Conservation (phyloP, 2,888 invertebrate species). For the Spilosoma lubricipeda region DNA sequence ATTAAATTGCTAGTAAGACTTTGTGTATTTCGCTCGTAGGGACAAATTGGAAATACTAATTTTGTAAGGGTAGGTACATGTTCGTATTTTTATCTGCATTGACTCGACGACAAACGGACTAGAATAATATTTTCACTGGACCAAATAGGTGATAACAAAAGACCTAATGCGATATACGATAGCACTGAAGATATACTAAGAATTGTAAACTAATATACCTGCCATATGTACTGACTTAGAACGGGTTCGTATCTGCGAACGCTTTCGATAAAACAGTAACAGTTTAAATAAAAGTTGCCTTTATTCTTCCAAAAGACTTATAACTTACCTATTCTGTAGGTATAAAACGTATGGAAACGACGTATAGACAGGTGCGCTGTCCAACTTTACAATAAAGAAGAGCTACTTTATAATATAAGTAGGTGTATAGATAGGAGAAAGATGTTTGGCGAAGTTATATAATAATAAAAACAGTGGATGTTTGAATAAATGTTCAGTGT, state of each 20-base stretch:
- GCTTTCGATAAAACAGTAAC: conserved; percentile 27
- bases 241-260: conserved; percentile 28
- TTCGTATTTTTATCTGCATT: conserved; percentile 42
- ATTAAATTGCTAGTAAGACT: conserved; percentile 42
- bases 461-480: conserved; percentile 21
- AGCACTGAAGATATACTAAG: conserved; percentile 33
- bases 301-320: conserved; percentile 48
- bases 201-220: conserved; percentile 23
- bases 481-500: conserved; percentile 30
- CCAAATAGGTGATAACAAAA: conserved; percentile 47
- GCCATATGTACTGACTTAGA: conserved; percentile 15
- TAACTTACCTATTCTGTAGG: conserved; percentile 40
- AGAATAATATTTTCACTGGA: conserved; percentile 43
- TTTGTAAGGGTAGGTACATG: conserved; percentile 39
- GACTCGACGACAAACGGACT: conserved; percentile 31
- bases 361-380: conserved; percentile 34
- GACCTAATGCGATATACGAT: conserved; percentile 25
- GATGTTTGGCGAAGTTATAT: conserved; percentile 29
- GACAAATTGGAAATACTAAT: conserved; percentile 33
- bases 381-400: conserved; percentile 39
- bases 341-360: conserved; percentile 36
- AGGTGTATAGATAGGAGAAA: conserved; percentile 38
- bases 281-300: conserved; percentile 49
- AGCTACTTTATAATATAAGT: conserved; percentile 34
- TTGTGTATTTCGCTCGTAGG: conserved; percentile 43